Percentiles rank a stretch among this genome's conserved stretches.
Evolutionary conservation across 2,113 vertebrate genomes (phyloP).

Genomic region (Parotia lawesii): DNA sequence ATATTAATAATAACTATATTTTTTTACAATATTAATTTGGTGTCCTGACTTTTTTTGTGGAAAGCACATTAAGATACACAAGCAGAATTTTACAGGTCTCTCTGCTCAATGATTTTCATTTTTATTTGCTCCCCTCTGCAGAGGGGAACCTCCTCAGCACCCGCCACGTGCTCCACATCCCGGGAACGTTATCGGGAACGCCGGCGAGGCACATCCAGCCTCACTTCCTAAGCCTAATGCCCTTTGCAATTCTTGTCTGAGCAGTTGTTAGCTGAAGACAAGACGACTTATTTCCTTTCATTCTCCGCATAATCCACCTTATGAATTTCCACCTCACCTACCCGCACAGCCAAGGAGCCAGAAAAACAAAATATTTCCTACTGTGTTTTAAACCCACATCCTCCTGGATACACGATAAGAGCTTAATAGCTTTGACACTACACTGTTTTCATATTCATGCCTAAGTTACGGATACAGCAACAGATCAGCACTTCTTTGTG

Average conservation of each 20-base stretch:
- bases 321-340: conserved; percentile 42
- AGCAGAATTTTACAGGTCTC: neutral
- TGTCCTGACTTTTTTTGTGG: neutral
- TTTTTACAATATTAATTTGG: neutral
- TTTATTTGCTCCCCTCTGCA: neutral
- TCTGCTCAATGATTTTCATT: neutral
- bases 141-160: neutral
- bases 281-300: conserved; percentile 35
- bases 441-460: conserved; percentile 44
- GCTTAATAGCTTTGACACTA: conserved; percentile 31
- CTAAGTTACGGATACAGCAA: conserved; percentile 59
- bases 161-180: neutral
- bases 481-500: conserved; percentile 67
- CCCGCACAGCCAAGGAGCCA: neutral
- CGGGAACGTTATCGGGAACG: neutral
- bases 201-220: neutral
- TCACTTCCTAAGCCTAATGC: neutral
- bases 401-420: conserved; percentile 47
- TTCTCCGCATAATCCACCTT: conserved; percentile 30
- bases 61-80: neutral
- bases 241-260: conserved; percentile 5
- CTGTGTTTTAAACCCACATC: conserved; percentile 43
- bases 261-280: conserved; percentile 36
- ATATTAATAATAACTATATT: neutral
- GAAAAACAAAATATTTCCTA: conserved; percentile 34